phyloP scores from a whole-genome alignment of 2,113 vertebrate species.

The Oryzias javanicus region DNA sequence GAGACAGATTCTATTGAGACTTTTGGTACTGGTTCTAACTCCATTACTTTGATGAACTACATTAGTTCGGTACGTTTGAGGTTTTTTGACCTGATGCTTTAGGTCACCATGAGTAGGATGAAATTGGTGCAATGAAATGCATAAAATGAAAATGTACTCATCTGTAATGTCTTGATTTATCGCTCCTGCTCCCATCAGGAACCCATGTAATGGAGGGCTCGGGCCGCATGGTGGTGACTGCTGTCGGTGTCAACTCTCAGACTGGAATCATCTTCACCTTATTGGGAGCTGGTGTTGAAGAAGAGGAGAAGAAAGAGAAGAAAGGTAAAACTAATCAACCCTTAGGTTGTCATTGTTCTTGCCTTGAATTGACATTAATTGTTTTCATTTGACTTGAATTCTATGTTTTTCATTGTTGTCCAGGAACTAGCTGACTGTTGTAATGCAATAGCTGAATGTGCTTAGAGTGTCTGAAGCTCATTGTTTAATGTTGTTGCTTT shows the following conservation, averaged over 20 bases:
- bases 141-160: neutral
- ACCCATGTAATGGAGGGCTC: slow-evolving; percentile 99
- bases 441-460: slow-evolving; percentile 29
- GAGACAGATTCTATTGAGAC: too few species aligned
- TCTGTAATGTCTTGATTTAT: neutral
- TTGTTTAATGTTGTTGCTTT: slow-evolving; percentile 27
- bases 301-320: slow-evolving; percentile 98
- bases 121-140: too few species aligned
- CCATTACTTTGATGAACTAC: too few species aligned
- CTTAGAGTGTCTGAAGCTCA: slow-evolving; percentile 19
- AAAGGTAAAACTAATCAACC: slow-evolving; percentile 82
- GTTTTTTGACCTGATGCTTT: too few species aligned
- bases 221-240: slow-evolving; percentile 93
- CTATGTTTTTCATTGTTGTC: slow-evolving; percentile 27
- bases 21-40: too few species aligned
- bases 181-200: slow-evolving; percentile 68
- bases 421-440: slow-evolving; percentile 22
- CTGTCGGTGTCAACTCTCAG: slow-evolving; percentile 97
- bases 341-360: neutral
- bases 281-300: slow-evolving; percentile 88
- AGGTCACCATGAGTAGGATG: too few species aligned
- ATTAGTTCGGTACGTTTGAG: too few species aligned
- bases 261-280: slow-evolving; percentile 98
- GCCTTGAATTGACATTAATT: neutral
- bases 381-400: neutral